Base-by-base conservation (phyloP, 2,888 invertebrate species). In the Schizotus pectinicornis region DNA sequence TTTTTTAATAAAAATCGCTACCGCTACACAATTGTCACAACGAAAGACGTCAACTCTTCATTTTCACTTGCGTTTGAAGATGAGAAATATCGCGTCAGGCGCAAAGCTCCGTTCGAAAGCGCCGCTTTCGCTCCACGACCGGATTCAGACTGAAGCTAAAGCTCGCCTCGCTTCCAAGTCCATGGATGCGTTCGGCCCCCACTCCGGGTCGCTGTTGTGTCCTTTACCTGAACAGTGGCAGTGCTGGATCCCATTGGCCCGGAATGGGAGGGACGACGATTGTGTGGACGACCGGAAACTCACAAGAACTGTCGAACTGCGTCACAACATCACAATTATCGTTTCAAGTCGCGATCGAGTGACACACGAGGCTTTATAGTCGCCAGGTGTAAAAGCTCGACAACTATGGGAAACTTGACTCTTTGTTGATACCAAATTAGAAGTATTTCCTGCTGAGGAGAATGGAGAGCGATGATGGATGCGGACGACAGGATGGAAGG, bases 361-460 rank as follows among this genome's bases (percentile, higher is more conserved):
- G 61, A 61, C 61, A 71, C 67, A 69, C 55, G 64, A 66, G 64
- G 59, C 65, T 63, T 62, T 61, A 36, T 57, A 52, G 62, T 59
- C 65, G 57, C 63, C 67, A 65, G 64, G 62, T 68, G 68, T 55
- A 65, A 62, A 53, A 50, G 42, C 14, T 56, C 38, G 37, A 43
- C 36, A 46, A 56, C 56, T 51, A 59, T 59, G 47, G 37, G 63
- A 64, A 72, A 72, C 65, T 65, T 62, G 73, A 74, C 60, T 67
- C 71, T 66, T 61, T 69, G 70, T 68, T 71, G 67, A 69, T 67
- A 63, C 59, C 48, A 70, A 71, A 72, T 72, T 71, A 68, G 69
- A 59, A 59, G 66, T 67, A 71, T 73, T 73, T 72, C 71, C 68
- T 61, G 64, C 50, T 59, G 43, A 50, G n/a, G 33, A 33, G n/a